Evolutionary conservation across 1,140 invertebrate genomes (phyloP).

Genomic region (Drosophila elegans): DNA sequence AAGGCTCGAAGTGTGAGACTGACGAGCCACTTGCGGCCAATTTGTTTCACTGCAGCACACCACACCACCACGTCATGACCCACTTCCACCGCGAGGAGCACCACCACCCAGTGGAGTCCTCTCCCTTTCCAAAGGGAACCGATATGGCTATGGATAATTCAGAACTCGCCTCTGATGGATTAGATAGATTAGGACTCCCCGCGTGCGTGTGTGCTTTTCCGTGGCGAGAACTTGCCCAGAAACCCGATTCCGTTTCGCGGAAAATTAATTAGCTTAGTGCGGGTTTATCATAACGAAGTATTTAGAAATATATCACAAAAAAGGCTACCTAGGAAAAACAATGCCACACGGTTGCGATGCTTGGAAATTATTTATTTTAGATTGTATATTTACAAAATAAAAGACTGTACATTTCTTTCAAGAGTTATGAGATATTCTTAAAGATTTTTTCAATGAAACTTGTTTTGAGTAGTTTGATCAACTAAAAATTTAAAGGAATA

Average conservation of each 20-base stretch:
- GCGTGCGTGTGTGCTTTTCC: constrained; percentile 19
- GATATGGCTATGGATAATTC: constrained; percentile 50
- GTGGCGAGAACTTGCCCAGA: constrained; percentile 16
- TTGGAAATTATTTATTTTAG: not conserved
- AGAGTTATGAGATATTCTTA: too few species aligned
- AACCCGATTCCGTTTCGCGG: constrained; percentile 24
- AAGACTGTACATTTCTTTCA: too few species aligned
- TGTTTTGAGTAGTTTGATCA: too few species aligned
- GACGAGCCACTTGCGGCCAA: constrained; percentile 42
- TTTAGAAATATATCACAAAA: constrained; percentile 12
- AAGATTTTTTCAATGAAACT: too few species aligned
- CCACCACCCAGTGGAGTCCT: not conserved
- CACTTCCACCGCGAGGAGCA: too few species aligned
- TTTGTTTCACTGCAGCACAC: constrained; percentile 26
- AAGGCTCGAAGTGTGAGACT: constrained; percentile 25
- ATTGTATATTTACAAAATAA: too few species aligned
- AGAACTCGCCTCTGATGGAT: constrained; percentile 44
- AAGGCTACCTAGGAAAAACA: too few species aligned
- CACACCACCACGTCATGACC: too few species aligned
- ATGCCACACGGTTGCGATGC: not conserved
- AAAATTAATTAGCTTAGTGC: constrained; percentile 53
- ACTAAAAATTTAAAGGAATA: too few species aligned
- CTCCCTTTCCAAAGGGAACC: not conserved
- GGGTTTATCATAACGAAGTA: constrained; percentile 12
- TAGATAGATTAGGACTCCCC: constrained; percentile 33